Percentiles rank a stretch among this genome's conserved stretches.
Conservation (phyloP, 2,113 vertebrate species). For the Anarhynchus alexandrinus region DNA sequence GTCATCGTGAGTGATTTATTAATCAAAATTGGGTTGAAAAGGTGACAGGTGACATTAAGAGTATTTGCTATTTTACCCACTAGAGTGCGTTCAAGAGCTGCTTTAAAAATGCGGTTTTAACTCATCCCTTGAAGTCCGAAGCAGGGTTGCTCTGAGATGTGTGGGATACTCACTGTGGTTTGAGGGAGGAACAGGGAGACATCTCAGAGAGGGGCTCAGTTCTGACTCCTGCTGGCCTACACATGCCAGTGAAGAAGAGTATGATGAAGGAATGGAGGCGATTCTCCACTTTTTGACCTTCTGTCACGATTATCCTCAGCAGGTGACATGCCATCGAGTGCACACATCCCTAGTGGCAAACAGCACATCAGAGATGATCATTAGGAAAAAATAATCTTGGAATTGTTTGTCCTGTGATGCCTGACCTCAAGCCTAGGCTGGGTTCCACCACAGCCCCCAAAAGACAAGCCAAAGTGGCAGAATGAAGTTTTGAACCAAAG, state of each 20-base stretch:
- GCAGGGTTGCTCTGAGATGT: background rate
- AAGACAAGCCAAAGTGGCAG: background rate
- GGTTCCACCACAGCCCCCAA: background rate
- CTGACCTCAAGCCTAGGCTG: background rate
- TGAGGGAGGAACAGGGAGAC: background rate
- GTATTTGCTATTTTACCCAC: slow-evolving; percentile 19
- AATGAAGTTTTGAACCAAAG: background rate
- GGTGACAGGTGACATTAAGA: background rate
- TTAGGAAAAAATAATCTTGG: background rate
- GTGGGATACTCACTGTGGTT: accelerated
- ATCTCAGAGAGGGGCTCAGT: background rate
- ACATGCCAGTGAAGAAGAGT: background rate
- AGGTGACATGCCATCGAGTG: accelerated
- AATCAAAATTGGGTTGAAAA: background rate
- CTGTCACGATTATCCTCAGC: background rate
- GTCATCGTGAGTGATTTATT: background rate
- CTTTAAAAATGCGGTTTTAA: background rate
- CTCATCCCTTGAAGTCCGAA: background rate
- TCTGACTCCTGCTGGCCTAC: background rate
- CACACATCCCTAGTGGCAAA: background rate
- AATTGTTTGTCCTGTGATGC: background rate
- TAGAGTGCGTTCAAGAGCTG: slow-evolving; percentile 60
- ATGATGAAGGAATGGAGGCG: background rate
- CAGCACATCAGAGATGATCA: accelerated
- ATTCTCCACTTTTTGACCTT: background rate